phyloP scores from a whole-genome alignment of 2,113 vertebrate species.

The Poeciliopsis occidentalis region DNA sequence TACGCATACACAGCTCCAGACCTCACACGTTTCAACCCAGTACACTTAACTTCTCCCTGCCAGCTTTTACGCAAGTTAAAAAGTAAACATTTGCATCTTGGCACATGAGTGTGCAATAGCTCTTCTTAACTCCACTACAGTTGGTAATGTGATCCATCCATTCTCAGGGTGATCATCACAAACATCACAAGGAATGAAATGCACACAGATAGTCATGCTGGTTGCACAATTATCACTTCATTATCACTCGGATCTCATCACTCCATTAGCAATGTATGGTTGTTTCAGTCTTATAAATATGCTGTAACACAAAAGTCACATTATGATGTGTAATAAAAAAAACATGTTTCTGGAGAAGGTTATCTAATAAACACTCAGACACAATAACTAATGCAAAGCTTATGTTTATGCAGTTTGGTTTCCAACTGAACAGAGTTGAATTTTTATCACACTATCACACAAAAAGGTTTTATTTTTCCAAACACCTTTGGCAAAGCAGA shows the following conservation, averaged over 20 bases:
- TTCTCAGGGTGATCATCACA: slow-evolving; percentile 1
- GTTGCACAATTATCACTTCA: not conserved
- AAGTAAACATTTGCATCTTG: slow-evolving; percentile 2
- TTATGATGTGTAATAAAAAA: not conserved
- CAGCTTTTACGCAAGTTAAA: slow-evolving; percentile 12
- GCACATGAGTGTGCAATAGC: not conserved
- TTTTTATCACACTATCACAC: not conserved
- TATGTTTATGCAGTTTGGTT: not conserved
- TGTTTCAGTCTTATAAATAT: slow-evolving; percentile 1
- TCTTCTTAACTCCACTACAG: not conserved
- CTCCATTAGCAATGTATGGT: not conserved
- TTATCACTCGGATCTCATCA: not conserved
- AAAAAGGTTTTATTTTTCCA: no score
- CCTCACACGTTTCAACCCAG: not conserved
- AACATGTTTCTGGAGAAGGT: not conserved
- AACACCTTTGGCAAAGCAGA: no score
- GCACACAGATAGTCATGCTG: not conserved
- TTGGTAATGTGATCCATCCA: not conserved
- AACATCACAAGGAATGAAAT: not conserved
- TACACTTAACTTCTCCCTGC: not conserved
- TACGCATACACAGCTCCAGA: not conserved
- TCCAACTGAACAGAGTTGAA: not conserved
- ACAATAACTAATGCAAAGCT: not conserved
- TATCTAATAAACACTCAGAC: not conserved
- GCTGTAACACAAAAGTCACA: not conserved